phyloP scores from a whole-genome alignment of 2,797 vertebrate species.

The Pseudomugil tenellus region DNA sequence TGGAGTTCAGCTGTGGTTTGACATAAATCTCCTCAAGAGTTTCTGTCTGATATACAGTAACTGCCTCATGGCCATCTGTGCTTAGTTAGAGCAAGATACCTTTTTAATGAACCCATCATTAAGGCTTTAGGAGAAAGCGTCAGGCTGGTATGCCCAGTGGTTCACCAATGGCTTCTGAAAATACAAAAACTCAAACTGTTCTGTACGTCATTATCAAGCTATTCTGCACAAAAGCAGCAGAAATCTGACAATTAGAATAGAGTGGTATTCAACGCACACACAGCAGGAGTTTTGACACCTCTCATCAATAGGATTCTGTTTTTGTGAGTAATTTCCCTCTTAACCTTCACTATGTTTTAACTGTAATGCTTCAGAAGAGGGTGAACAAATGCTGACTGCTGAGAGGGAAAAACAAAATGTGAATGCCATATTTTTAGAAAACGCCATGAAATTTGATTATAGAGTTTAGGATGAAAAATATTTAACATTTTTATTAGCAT shows the following conservation, averaged over 20 bases:
- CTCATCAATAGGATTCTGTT: conserved; percentile 32
- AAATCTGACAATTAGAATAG: conserved; percentile 39
- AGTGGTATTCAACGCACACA: not conserved
- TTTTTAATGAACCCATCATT: conserved; percentile 74
- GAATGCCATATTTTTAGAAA: conserved; percentile 1
- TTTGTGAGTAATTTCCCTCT: conserved; percentile 33
- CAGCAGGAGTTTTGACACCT: conserved; percentile 34
- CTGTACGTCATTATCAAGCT: conserved; percentile 37
- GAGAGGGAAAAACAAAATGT: not conserved
- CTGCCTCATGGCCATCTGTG: conserved; percentile 66
- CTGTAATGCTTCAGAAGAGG: not conserved
- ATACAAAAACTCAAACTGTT: conserved; percentile 27
- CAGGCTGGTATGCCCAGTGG: conserved; percentile 41
- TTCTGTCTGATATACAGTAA: conserved; percentile 46
- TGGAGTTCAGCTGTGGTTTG: conserved; percentile 55
- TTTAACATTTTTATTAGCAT: not conserved
- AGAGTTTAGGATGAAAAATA: not conserved
- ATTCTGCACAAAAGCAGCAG: not conserved
- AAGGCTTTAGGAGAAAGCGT: conserved; percentile 54
- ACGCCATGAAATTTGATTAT: not conserved
- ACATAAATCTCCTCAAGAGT: conserved; percentile 57
- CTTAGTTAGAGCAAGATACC: conserved; percentile 65
- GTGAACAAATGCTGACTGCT: not conserved
- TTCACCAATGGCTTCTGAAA: conserved; percentile 20
- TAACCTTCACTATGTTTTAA: conserved; percentile 11